Conservation (phyloP, 2,797 vertebrate species). For the Argyrosomus regius region DNA sequence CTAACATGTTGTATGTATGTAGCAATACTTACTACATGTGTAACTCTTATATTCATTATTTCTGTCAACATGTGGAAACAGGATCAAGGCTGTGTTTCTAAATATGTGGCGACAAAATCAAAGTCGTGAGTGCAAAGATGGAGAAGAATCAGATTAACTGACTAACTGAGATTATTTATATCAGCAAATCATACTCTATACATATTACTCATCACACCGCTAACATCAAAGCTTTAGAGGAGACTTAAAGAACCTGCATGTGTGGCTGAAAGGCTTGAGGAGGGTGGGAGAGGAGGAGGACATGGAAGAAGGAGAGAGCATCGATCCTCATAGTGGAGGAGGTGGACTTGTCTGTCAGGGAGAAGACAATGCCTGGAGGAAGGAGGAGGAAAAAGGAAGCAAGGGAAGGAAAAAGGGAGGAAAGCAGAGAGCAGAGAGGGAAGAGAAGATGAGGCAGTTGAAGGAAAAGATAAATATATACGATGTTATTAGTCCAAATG, state of each 20-base stretch:
- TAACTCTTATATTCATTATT: no score
- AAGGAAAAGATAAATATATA: neutral
- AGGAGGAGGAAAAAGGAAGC: neutral
- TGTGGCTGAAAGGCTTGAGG: conserved; percentile 91
- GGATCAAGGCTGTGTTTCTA: no score
- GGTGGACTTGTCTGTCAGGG: conserved; percentile 90
- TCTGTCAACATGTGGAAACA: no score
- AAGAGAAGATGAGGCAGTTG: neutral
- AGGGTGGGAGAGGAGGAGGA: conserved; percentile 90
- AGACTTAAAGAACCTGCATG: conserved; percentile 79
- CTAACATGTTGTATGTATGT: no score
- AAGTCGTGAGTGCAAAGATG: no score
- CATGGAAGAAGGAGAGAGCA: conserved; percentile 90
- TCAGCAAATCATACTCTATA: no score
- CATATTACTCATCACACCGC: neutral
- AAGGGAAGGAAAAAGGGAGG: neutral
- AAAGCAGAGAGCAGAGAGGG: neutral
- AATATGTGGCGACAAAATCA: no score
- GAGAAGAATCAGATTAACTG: no score
- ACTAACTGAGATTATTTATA: no score
- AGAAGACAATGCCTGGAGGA: conserved; percentile 90
- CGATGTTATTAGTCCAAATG: neutral
- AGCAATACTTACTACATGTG: no score
- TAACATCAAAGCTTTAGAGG: no score
- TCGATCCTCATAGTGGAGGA: conserved; percentile 96